phyloP scores from a whole-genome alignment of 2,888 invertebrate genomes.

The Aquatica leii region DNA sequence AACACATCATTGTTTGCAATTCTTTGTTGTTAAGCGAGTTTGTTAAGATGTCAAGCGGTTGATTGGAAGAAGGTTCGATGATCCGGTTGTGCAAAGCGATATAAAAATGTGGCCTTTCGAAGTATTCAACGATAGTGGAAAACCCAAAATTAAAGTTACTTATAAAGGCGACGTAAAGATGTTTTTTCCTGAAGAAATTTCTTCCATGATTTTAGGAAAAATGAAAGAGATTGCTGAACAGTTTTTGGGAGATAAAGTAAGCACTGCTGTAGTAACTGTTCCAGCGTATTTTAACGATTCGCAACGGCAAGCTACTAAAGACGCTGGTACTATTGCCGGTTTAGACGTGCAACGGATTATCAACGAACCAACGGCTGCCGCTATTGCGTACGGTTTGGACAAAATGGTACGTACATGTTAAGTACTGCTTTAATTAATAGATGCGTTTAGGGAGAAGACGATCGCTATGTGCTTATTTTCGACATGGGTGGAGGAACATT shows the following conservation, averaged over 20 bases:
- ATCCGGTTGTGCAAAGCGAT: slow-evolving; percentile 70
- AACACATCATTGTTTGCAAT: slow-evolving; percentile 12
- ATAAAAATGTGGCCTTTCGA: slow-evolving; percentile 73
- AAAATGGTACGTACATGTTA: slow-evolving; percentile 52
- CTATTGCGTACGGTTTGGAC: slow-evolving; percentile 69
- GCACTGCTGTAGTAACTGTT: slow-evolving; percentile 67
- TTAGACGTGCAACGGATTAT: slow-evolving; percentile 71
- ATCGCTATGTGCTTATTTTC: slow-evolving; percentile 59
- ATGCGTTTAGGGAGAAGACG: slow-evolving; percentile 53
- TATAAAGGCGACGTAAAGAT: slow-evolving; percentile 60
- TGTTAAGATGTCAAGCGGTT: slow-evolving; percentile 70
- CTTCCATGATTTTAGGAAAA: slow-evolving; percentile 68
- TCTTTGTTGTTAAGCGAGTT: not conserved
- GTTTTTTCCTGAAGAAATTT: slow-evolving; percentile 64
- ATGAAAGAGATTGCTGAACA: slow-evolving; percentile 67
- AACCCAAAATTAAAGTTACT: slow-evolving; percentile 57
- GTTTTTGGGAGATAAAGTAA: slow-evolving; percentile 58
- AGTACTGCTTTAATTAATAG: not conserved
- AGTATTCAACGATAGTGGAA: slow-evolving; percentile 61
- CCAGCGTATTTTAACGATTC: slow-evolving; percentile 73
- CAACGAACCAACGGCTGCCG: slow-evolving; percentile 74
- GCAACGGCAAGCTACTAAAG: slow-evolving; percentile 74
- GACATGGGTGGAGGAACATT: slow-evolving; percentile 70
- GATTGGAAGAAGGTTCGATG: slow-evolving; percentile 71
- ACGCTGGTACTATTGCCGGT: slow-evolving; percentile 70